Base-by-base conservation (phyloP, 2,797 vertebrate genomes). In the Sebastes iracundus region DNA sequence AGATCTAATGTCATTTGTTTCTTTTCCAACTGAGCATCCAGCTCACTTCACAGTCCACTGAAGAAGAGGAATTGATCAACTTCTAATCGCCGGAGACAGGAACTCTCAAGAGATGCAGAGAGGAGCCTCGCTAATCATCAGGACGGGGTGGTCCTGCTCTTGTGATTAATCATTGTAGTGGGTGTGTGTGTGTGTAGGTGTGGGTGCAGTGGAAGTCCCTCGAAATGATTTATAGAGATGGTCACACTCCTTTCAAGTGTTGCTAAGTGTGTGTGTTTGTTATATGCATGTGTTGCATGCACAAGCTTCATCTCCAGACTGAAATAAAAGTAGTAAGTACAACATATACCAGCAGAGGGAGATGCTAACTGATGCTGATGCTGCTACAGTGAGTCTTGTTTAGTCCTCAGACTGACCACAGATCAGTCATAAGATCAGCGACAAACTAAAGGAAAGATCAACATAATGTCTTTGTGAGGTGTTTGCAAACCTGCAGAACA, bases 71-170 rank as follows among this genome's bases (percentile, higher is more conserved):
- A 71, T 23, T 38, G 23, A 81, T 82, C 59, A 69, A 58, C 55
- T 59, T 84, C 74, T 28, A 83, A 82, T 71, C 4, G 2, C 28
- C 13, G 7, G 30, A 66, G 82, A 71, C 60, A 77, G 52, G 77
- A 66, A 66, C 53, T 46, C 58, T 63, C 5, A 28, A 66, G 58
- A n/a, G 79, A 63, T 8, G 27, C 35, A 23, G 20, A 58, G 66
- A 68, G 30, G 42, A 22, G 14, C 49, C 32, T 56, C 25, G 1
- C 52, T 82, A 53, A 68, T 82, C 64, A 67, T 28, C 46, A 23
- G 22, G 22, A 55, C 0, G 9, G 33, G 55, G 16, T n/a, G 67
- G 60, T 63, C 27, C 28, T 8, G 42, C 18, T 20, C 33, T 23
- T 58, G 66, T 62, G 72, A 85, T 71, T 68, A 49, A 77, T 81